Conservation (phyloP, 2,888 invertebrate genomes). For the Andrena bicolor region DNA sequence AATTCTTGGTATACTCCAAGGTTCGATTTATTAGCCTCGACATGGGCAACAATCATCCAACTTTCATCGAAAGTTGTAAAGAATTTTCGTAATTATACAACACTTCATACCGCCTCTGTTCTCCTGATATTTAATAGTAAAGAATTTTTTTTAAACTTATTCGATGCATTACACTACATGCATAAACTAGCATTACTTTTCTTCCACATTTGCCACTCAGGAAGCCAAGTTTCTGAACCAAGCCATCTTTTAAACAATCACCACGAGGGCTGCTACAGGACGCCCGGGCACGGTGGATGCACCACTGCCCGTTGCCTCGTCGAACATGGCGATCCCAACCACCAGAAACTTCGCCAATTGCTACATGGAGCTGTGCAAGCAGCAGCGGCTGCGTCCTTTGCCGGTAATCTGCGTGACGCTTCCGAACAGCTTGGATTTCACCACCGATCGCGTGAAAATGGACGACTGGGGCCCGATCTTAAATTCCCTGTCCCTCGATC, state of each 20-base stretch:
- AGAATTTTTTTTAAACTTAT: too few relatives aligned
- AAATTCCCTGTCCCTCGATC: conserved; percentile 90
- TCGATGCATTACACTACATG: too few relatives aligned
- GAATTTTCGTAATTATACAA: too few relatives aligned
- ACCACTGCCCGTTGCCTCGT: conserved; percentile 11
- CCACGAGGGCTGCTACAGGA: conserved; percentile 24
- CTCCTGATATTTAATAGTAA: too few relatives aligned
- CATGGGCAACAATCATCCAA: background rate
- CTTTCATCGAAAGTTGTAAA: too few relatives aligned
- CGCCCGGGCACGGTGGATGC: conserved; percentile 55
- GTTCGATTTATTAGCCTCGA: background rate
- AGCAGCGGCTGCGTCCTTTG: conserved; percentile 78
- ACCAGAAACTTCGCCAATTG: conserved; percentile 80
- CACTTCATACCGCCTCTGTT: too few relatives aligned
- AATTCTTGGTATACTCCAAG: background rate
- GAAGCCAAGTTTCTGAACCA: conserved; percentile 11
- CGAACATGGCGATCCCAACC: conserved; percentile 73
- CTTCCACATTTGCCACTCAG: background rate
- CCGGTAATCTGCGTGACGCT: conserved; percentile 81
- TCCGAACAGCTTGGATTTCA: conserved; percentile 88
- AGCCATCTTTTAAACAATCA: conserved; percentile 7
- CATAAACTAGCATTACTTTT: background rate
- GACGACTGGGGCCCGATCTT: conserved; percentile 92
- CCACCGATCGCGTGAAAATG: conserved; percentile 91
- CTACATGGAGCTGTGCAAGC: conserved; percentile 83